Conservation (phyloP, 2,113 vertebrate species). For the Percopsis transmontana region DNA sequence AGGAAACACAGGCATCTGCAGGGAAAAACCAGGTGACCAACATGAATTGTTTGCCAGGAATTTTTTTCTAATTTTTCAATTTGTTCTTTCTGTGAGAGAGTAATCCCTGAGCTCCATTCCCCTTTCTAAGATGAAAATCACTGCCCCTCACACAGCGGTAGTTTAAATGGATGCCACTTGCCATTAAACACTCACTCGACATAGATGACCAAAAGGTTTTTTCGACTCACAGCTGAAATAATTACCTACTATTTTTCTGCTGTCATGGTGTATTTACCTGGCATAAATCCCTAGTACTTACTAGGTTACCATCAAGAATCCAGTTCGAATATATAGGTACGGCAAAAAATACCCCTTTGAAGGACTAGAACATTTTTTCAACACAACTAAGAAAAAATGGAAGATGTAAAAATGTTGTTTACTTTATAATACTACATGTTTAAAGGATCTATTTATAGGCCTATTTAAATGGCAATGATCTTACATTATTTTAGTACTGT, state of each 20-base stretch:
- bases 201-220: conserved; percentile 68
- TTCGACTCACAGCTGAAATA: conserved; percentile 24
- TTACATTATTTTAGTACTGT: too few species aligned
- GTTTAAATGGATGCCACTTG: conserved; percentile 58
- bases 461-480: too few species aligned
- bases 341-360: too few species aligned
- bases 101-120: conserved; percentile 72
- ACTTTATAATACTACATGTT: too few species aligned
- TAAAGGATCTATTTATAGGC: too few species aligned
- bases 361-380: too few species aligned
- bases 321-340: too few species aligned
- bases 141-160: conserved; percentile 52
- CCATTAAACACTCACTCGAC: conserved; percentile 72
- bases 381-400: too few species aligned
- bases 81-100: conserved; percentile 69
- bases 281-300: background rate
- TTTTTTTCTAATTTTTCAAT: conserved; percentile 63
- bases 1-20: conserved; percentile 64
- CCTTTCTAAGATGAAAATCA: conserved; percentile 68
- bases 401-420: too few species aligned
- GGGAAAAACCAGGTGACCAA: conserved; percentile 76
- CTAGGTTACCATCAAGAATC: too few species aligned
- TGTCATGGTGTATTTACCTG: background rate
- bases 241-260: conserved; percentile 2
- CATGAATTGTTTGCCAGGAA: conserved; percentile 74